Evolutionary conservation across 2,113 vertebrate genomes (phyloP).

Genomic region (Hippocampus abdominalis): DNA sequence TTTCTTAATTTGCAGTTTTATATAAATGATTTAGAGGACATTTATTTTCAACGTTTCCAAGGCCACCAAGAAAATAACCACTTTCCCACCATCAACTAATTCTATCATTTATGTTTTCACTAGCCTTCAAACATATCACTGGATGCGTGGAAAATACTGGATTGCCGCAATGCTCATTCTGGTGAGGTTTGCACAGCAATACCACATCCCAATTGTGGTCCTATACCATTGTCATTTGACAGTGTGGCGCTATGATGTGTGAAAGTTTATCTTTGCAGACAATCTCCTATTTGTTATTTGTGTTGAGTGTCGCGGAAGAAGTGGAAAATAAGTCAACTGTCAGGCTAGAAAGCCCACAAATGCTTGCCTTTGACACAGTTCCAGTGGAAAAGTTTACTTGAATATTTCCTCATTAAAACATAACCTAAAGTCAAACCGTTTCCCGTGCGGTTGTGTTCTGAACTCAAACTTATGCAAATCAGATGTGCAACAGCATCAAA

Average conservation of each 20-base stretch:
- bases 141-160: too few relatives aligned
- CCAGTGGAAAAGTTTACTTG: slow-evolving; percentile 45
- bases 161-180: not conserved
- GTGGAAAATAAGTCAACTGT: slow-evolving; percentile 29
- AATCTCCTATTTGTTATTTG: slow-evolving; percentile 18
- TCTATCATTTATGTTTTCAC: not conserved
- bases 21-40: not conserved
- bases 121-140: not conserved
- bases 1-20: not conserved
- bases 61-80: not conserved
- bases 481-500: slow-evolving; percentile 44
- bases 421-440: slow-evolving; percentile 64
- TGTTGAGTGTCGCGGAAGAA: slow-evolving; percentile 20
- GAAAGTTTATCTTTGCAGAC: not conserved
- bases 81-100: not conserved
- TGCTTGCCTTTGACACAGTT: slow-evolving; percentile 14
- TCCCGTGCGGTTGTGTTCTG: slow-evolving; percentile 38
- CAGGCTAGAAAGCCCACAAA: slow-evolving; percentile 37
- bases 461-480: slow-evolving; percentile 65
- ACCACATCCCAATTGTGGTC: not conserved
- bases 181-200: not conserved
- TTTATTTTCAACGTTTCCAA: not conserved
- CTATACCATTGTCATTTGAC: not conserved
- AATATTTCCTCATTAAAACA: slow-evolving; percentile 64
- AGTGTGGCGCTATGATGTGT: not conserved